Evolutionary conservation across 2,888 invertebrate genomes (phyloP).

Genomic region (Tortricodes alternella): DNA sequence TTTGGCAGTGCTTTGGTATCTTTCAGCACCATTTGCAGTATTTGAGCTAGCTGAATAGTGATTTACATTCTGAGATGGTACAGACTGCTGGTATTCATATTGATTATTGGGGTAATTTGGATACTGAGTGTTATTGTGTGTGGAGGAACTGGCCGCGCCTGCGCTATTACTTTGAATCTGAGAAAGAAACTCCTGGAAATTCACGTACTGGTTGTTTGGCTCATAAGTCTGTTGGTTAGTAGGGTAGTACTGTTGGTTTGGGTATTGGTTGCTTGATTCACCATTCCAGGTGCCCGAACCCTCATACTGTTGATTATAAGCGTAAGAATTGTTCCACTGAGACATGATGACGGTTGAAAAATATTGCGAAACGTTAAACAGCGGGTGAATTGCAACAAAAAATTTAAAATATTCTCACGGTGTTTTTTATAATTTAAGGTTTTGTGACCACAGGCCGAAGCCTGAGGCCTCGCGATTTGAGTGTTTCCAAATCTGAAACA

Average conservation of each 20-base stretch:
- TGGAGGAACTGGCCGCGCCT: constrained; percentile 45
- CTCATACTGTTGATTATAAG: constrained; percentile 69
- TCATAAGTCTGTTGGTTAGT: constrained; percentile 52
- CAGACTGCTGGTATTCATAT: constrained; percentile 62
- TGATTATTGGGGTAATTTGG: constrained; percentile 60
- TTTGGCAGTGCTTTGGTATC: constrained; percentile 50
- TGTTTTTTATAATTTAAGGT: constrained; percentile 36
- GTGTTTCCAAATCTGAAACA: constrained; percentile 52
- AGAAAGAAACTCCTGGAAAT: constrained; percentile 70
- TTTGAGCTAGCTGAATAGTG: constrained; percentile 50
- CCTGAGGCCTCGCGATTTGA: constrained; percentile 56
- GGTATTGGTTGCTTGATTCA: constrained; percentile 60
- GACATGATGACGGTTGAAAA: constrained; percentile 52
- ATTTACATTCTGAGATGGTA: constrained; percentile 50
- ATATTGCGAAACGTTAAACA: constrained; percentile 52
- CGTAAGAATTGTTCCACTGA: constrained; percentile 74
- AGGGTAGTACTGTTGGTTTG: constrained; percentile 61
- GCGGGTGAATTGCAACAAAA: constrained; percentile 32
- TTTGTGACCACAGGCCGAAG: constrained; percentile 72
- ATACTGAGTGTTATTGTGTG: constrained; percentile 59
- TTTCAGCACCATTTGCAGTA: constrained; percentile 45
- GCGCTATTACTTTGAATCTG: constrained; percentile 64
- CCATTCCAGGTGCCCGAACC: constrained; percentile 59
- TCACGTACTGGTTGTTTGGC: constrained; percentile 66
- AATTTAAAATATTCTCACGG: constrained; percentile 40